Base-by-base conservation (phyloP, 2,797 vertebrate species). In the Chanos chanos region DNA sequence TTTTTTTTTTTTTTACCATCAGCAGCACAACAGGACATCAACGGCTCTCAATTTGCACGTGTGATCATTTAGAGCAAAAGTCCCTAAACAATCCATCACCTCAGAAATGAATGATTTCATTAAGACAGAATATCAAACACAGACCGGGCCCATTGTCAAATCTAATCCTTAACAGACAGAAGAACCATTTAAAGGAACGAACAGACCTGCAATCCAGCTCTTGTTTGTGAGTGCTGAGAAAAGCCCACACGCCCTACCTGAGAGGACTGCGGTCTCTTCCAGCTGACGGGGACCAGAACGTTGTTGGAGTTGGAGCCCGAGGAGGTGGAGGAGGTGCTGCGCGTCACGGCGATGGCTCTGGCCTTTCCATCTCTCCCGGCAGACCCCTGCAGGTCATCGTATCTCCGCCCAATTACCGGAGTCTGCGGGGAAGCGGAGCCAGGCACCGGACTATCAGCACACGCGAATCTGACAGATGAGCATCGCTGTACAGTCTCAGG, bases 271-370 rank as follows among this genome's bases (percentile, higher is more conserved):
- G 97, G 97, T 58, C 94, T 89, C 74, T 95, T 98, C 97, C 97
- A 98, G 89, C 96, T 97, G 70, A 98, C 95, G 4, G 95, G 97
- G 71, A 99, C 96, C 58, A 99, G 89, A 67, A 98, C 94, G 16
- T 94, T 97, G 63, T 97, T 98, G 66, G 97, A 99, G 77, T 95
- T 98, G 51, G 96, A 98, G 27, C 95, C 94, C 0, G 96, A 99
- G 0, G 96, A 99, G 7, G 95, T 97, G 65, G 97, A 99, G 12
- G 97, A 99, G 0, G 94, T 92, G 55, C 96, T 99, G 28, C 96
- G 89, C n/a, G 96, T 97, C 52, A 98, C 94, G 0, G 96, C 93
- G 84, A 96, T 92, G 41, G 90, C 90, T 52, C 95, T 87, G 44
- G 91, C 86, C 78, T 98, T 98, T 33, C 95, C 94, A 19, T 96